A percentile compares a stretch with the other conserved stretches of the same genome.
phyloP scores from a whole-genome alignment of 1,140 invertebrate genomes.

The Camponotus pennsylvanicus region DNA sequence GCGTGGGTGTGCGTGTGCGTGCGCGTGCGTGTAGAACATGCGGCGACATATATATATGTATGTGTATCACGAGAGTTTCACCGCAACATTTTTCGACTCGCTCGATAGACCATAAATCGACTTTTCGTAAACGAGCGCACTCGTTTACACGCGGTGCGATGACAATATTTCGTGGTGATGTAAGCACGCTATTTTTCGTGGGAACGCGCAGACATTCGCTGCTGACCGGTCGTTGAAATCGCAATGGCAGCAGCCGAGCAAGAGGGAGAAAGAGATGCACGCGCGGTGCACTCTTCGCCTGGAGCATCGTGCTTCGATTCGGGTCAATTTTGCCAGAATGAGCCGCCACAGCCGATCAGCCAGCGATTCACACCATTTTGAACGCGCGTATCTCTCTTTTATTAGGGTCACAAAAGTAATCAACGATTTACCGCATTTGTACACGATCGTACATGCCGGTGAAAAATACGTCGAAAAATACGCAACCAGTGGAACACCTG shows the following conservation, averaged over 20 bases:
- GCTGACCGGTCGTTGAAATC: slow-evolving; percentile 55
- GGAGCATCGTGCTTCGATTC: slow-evolving; percentile 42
- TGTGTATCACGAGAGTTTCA: slow-evolving; percentile 43
- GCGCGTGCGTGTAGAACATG: no score
- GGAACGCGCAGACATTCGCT: slow-evolving; percentile 51
- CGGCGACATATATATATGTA: slow-evolving; percentile 27
- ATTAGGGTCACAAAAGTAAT: slow-evolving; percentile 54
- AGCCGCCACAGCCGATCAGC: slow-evolving; percentile 39
- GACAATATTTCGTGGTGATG: slow-evolving; percentile 51
- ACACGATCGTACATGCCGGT: slow-evolving; percentile 24
- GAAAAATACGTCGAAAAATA: slow-evolving; percentile 51
- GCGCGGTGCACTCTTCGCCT: neutral
- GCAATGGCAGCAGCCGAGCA: neutral
- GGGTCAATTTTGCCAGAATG: slow-evolving; percentile 48
- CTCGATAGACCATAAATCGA: slow-evolving; percentile 51
- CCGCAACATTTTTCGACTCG: slow-evolving; percentile 50
- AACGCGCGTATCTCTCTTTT: slow-evolving; percentile 42
- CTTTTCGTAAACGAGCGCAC: slow-evolving; percentile 27
- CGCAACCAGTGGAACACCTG: slow-evolving; percentile 27
- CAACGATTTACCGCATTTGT: slow-evolving; percentile 60
- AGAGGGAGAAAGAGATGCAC: neutral
- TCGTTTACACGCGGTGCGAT: slow-evolving; percentile 52
- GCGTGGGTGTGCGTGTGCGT: no score
- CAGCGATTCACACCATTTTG: slow-evolving; percentile 25
- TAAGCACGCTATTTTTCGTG: slow-evolving; percentile 60